Evolutionary conservation across 2,113 vertebrate genomes (phyloP), one percentile per base, ranked within the genome.

Genomic region (Dascyllus trimaculatus): DNA sequence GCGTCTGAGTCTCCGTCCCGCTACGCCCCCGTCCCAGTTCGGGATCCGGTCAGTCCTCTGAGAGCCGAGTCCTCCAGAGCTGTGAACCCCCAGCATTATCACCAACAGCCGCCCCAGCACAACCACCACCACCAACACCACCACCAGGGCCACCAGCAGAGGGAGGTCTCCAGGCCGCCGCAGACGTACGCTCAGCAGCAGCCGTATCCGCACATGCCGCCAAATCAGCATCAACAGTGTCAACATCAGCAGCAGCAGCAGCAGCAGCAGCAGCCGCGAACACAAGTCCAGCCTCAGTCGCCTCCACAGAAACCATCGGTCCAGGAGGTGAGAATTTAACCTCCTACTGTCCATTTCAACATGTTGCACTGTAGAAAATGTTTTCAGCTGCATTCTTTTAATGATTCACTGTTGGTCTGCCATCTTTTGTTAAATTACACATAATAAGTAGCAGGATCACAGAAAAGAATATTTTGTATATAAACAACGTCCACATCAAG

Each of bases 301-400:
- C 75, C 87, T 32, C 58, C 49, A 85, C 93, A 96, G 81, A 88
- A 93, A 51, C 93, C 95, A 14, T 89, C 95, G 53, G 95, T 94
- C 83, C 96, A 97, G 93, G 97, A 99, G 96, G 97, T 98, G 88
- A 92, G 73, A 53, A n/a, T 43, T 59, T 24, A 49, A 15, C 40
- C 13, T 14, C 19, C 5, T 10, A 21, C 19, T 21, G 25, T 38
- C 15, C 6, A 2, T 18, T 4, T 9, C 3, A 46, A 46, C 32
- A 35, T 10, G 7, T 2, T 35, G 32, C 32, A 35, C 7, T 35
- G 9, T 8, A 35, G 9, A 35, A 35, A 29, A 29, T 5, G 29
- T 29, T 29, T 29, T 29, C 6, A 29, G 29, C 2, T 29, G 29
- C 6, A 29, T 29, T 29, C 29, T 29, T 29, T 29, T 29, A 29